phyloP scores from a whole-genome alignment of 2,888 invertebrate genomes.

The Meta bourneti region DNA sequence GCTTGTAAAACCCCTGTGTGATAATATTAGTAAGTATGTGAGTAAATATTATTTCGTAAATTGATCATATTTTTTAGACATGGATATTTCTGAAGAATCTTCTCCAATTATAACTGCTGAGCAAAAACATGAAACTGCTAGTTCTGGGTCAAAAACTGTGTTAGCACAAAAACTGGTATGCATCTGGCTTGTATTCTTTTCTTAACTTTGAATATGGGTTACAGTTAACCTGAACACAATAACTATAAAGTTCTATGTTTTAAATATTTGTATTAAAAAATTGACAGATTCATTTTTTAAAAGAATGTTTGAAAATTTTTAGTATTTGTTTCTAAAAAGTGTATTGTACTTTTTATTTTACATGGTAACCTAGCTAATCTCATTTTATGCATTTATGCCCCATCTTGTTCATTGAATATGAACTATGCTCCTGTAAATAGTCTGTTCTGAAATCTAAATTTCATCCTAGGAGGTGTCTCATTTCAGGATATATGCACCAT shows the following conservation, averaged over 20 bases:
- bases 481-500: too few relatives aligned
- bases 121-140: conserved; percentile 20
- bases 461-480: too few relatives aligned
- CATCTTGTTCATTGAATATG: too few relatives aligned
- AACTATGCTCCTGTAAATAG: too few relatives aligned
- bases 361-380: too few relatives aligned
- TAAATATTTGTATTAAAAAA: not conserved
- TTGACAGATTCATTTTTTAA: not conserved
- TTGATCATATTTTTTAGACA: conserved; percentile 4
- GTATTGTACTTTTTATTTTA: not conserved
- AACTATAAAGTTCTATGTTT: not conserved
- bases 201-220: not conserved
- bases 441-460: too few relatives aligned
- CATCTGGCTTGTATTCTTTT: not conserved
- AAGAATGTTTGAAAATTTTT: not conserved
- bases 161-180: conserved; percentile 42
- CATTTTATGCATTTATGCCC: too few relatives aligned
- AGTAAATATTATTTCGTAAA: too few relatives aligned
- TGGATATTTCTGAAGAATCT: conserved; percentile 24
- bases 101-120: conserved; percentile 38
- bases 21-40: too few relatives aligned
- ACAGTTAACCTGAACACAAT: not conserved
- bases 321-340: not conserved
- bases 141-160: conserved; percentile 63
- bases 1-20: too few relatives aligned